These are phyloP conservation scores for Diceros bicornis DNA, from an alignment of 2,797 vertebrate genomes.

Conservation along the genomic window DNA sequence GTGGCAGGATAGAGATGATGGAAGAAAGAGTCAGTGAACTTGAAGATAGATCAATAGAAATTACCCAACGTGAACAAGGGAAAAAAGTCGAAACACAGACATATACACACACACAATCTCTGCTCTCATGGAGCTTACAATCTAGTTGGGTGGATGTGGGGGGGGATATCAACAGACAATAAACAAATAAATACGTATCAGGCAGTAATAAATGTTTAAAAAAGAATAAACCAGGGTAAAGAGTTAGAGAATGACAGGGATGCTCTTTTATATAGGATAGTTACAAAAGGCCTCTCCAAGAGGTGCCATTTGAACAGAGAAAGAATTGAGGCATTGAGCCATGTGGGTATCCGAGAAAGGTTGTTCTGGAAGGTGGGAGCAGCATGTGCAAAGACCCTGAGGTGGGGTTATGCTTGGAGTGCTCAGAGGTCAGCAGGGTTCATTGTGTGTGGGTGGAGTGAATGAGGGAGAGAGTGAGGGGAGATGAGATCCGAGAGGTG, in stretches of 20 bases:
- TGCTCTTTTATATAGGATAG: background rate
- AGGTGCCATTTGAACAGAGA: background rate
- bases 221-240: background rate
- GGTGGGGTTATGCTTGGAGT: background rate
- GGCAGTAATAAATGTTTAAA: background rate
- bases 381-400: background rate
- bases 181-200: background rate
- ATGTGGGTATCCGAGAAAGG: background rate
- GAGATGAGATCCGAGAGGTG: background rate
- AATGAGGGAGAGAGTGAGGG: background rate
- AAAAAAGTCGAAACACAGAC: background rate
- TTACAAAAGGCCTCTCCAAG: background rate
- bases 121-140: background rate
- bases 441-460: background rate
- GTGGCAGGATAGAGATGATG: background rate
- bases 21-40: background rate
- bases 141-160: background rate
- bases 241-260: background rate
- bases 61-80: background rate
- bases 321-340: background rate
- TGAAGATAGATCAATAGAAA: background rate
- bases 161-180: background rate
- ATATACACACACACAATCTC: background rate
- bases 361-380: background rate
- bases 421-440: background rate